Percentiles rank a stretch among this genome's conserved stretches.
Conservation (phyloP, 2,888 invertebrate genomes). For the Drosophila mayaguana region DNA sequence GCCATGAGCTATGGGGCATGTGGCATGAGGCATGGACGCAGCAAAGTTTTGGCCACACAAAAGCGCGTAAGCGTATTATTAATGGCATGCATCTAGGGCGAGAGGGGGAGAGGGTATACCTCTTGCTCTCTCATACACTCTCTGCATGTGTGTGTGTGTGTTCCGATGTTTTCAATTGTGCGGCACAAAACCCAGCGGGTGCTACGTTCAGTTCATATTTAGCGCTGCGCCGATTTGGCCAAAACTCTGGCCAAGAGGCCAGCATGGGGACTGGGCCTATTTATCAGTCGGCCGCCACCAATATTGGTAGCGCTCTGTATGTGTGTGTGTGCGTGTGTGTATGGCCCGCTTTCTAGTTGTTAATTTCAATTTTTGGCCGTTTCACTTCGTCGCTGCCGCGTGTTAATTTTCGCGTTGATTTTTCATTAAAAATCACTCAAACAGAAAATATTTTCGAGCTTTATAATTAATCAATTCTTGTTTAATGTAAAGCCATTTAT, state of each 20-base stretch:
- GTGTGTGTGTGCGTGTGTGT: neutral
- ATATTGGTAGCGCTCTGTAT: slow-evolving; percentile 16
- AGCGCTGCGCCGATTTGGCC: slow-evolving; percentile 59
- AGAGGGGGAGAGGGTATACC: neutral
- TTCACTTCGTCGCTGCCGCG: slow-evolving; percentile 2
- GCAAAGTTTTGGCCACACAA: slow-evolving; percentile 58
- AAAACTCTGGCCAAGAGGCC: slow-evolving; percentile 38
- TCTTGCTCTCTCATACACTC: neutral
- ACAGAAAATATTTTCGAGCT: slow-evolving; percentile 39
- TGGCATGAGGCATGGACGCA: slow-evolving; percentile 4
- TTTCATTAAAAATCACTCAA: slow-evolving; percentile 20
- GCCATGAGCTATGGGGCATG: slow-evolving; percentile 18
- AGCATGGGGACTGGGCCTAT: slow-evolving; percentile 25
- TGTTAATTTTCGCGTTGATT: slow-evolving; percentile 28
- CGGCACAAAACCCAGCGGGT: slow-evolving; percentile 40
- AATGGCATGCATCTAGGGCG: slow-evolving; percentile 51
- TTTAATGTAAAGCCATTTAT: slow-evolving; percentile 37
- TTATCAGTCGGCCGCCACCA: slow-evolving; percentile 43
- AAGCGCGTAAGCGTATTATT: slow-evolving; percentile 81
- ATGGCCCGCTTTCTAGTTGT: slow-evolving; percentile 27
- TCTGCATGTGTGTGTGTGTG: slow-evolving; percentile 7
- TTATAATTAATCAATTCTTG: slow-evolving; percentile 61
- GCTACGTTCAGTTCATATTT: slow-evolving; percentile 60
- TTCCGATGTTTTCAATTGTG: slow-evolving; percentile 57
- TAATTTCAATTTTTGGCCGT: slow-evolving; percentile 42